phyloP scores from a whole-genome alignment of 2,888 invertebrate species.

The Ypsolopha sequella region DNA sequence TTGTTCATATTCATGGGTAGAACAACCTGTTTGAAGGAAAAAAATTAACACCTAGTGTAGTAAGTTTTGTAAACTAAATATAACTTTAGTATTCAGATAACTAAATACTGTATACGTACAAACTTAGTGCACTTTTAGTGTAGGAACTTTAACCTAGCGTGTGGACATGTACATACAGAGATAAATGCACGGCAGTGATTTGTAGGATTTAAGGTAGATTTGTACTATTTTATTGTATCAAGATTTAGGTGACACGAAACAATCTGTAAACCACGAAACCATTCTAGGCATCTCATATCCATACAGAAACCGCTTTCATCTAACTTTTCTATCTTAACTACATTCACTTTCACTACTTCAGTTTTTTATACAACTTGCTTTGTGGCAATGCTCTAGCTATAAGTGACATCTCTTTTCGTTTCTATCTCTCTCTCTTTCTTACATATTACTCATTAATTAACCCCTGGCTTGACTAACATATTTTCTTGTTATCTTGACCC shows the following conservation, averaged over 20 bases:
- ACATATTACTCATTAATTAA: constrained; percentile 10
- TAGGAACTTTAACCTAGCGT: constrained; percentile 10
- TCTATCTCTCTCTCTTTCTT: constrained; percentile 18
- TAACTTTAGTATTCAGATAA: no score
- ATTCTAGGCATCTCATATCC: background rate
- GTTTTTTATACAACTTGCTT: constrained; percentile 61
- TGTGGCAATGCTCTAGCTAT: constrained; percentile 64
- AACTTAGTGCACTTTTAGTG: no score
- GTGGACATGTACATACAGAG: constrained; percentile 9
- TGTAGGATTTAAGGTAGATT: background rate
- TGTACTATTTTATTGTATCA: background rate
- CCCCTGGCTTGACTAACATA: constrained; percentile 65
- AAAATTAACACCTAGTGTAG: no score
- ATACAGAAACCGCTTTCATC: constrained; percentile 16
- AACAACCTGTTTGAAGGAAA: no score
- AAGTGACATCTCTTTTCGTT: constrained; percentile 28
- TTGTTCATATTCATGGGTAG: no score
- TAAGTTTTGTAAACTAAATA: no score
- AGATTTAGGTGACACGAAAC: no score
- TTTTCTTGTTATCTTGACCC: constrained; percentile 71
- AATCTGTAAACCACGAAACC: background rate
- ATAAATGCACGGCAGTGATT: constrained; percentile 34
- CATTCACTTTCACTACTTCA: constrained; percentile 39
- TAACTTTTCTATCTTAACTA: constrained; percentile 25
- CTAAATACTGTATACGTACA: no score